phyloP scores from a whole-genome alignment of 2,797 vertebrate species.

The Pseudopleuronectes americanus region DNA sequence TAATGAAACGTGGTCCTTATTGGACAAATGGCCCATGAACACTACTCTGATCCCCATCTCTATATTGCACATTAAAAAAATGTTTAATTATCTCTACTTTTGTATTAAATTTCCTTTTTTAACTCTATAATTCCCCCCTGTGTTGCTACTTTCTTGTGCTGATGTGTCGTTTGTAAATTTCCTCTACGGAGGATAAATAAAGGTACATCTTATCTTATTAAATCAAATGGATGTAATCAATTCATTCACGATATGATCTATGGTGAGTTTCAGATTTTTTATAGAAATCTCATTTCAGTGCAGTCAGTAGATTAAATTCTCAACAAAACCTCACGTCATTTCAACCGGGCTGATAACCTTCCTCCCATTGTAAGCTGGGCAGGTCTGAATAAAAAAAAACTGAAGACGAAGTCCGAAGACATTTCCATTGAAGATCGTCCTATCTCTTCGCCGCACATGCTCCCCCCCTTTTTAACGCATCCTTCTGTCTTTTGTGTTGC shows the following conservation, averaged over 20 bases:
- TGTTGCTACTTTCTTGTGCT: too few relatives aligned
- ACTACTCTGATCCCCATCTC: too few relatives aligned
- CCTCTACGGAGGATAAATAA: too few relatives aligned
- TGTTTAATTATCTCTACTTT: too few relatives aligned
- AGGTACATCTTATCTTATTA: too few relatives aligned
- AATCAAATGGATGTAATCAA: neutral
- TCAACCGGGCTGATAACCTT: constrained; percentile 33
- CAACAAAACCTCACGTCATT: constrained; percentile 31
- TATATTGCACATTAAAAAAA: too few relatives aligned
- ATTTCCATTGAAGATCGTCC: neutral
- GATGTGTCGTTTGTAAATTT: too few relatives aligned
- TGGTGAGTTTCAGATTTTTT: neutral
- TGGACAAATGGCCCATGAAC: too few relatives aligned
- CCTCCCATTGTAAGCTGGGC: constrained; percentile 21
- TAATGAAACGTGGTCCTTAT: neutral
- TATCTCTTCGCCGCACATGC: constrained; percentile 40
- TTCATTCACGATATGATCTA: neutral
- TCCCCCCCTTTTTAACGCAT: constrained; percentile 27
- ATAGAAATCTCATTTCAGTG: too few relatives aligned
- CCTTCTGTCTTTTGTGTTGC: constrained; percentile 51
- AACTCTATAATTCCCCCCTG: too few relatives aligned
- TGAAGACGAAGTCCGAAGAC: constrained; percentile 19
- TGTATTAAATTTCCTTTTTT: too few relatives aligned
- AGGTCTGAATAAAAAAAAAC: neutral
- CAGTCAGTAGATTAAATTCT: constrained; percentile 2